These are phyloP conservation scores for Muscicapa comitata DNA, from an alignment of 2,797 vertebrate genomes.

Conservation along the genomic window DNA sequence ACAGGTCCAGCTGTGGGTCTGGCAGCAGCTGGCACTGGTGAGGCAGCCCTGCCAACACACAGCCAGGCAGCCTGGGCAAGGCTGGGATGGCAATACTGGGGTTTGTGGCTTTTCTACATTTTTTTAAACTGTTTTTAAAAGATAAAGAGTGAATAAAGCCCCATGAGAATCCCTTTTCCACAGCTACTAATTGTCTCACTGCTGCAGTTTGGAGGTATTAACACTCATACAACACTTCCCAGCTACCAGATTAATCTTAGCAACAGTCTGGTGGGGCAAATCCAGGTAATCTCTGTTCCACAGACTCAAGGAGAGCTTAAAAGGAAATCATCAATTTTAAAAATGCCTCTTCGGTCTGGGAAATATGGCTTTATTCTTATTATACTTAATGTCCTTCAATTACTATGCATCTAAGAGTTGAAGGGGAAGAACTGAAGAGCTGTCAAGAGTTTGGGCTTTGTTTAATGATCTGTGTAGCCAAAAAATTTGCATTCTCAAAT, in stretches of 20 bases:
- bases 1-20: not conserved
- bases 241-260: not conserved
- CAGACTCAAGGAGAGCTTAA: not conserved
- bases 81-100: accelerated
- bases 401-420: not conserved
- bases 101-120: not conserved
- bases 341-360: not conserved
- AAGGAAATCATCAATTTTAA: not conserved
- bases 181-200: not conserved
- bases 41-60: not conserved
- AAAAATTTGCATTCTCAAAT: not conserved
- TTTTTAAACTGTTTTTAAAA: not conserved
- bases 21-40: not conserved
- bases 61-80: not conserved
- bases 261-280: constrained; percentile 7
- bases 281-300: constrained; percentile 16
- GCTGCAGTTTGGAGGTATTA: not conserved
- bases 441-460: not conserved
- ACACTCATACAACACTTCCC: not conserved
- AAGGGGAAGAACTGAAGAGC: not conserved
- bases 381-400: not conserved
- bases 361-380: not conserved
- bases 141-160: not conserved
- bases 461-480: not conserved
- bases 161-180: not conserved